Conservation (phyloP, 2,113 vertebrate species). For the Pycnonotus jocosus region DNA sequence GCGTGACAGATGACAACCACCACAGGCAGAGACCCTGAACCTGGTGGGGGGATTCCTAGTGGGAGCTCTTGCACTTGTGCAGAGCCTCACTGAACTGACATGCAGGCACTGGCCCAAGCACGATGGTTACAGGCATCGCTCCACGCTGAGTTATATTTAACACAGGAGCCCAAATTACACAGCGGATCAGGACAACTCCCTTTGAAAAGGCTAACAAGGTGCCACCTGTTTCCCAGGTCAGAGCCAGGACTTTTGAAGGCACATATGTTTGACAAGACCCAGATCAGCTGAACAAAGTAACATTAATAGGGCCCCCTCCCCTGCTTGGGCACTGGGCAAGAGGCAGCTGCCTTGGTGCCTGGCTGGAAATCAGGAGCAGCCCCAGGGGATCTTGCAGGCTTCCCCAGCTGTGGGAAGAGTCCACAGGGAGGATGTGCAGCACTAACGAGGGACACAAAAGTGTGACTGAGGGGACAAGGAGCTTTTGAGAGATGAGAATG, state of each 20-base stretch:
- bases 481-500: background rate
- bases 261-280: background rate
- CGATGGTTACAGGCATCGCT: fast-evolving
- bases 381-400: background rate
- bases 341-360: background rate
- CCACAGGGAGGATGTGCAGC: background rate
- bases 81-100: background rate
- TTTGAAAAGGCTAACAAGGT: background rate
- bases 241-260: background rate
- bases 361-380: background rate
- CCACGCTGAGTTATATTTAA: background rate
- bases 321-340: background rate
- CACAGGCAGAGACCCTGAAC: background rate
- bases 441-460: background rate
- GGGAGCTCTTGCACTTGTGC: background rate
- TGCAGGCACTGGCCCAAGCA: background rate
- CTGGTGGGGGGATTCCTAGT: background rate
- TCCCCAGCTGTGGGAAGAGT: background rate
- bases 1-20: background rate
- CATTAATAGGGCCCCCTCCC: background rate
- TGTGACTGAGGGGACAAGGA: background rate
- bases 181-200: background rate
- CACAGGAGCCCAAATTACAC: background rate
- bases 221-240: slow-evolving; percentile 1
- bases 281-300: background rate